These are phyloP conservation scores for Cabera pusaria DNA, from an alignment of 2,888 invertebrate genomes.

Conservation along the genomic window DNA sequence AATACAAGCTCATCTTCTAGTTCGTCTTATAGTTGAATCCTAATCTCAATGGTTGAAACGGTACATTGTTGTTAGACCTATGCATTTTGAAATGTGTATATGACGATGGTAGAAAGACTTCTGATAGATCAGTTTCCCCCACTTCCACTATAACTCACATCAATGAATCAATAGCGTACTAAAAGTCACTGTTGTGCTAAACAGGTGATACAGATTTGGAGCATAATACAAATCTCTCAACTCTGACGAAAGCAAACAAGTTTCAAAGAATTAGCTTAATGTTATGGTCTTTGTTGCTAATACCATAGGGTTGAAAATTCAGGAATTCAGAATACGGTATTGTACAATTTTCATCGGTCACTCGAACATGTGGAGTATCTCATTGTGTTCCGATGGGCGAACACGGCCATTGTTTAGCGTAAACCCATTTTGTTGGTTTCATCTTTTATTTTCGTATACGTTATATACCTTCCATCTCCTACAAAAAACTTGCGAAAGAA, in stretches of 20 bases:
- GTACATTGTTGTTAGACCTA: too few species aligned
- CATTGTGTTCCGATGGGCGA: slow-evolving; percentile 65
- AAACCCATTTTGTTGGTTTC: slow-evolving; percentile 50
- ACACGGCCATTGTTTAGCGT: slow-evolving; percentile 54
- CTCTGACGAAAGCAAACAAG: slow-evolving; percentile 21
- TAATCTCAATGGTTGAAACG: too few species aligned
- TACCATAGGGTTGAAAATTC: slow-evolving; percentile 16
- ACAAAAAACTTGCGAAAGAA: slow-evolving; percentile 21
- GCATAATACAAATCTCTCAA: slow-evolving; percentile 40
- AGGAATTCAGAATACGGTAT: slow-evolving; percentile 20
- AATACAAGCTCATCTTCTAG: too few species aligned
- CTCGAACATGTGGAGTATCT: slow-evolving; percentile 61
- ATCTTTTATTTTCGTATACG: slow-evolving; percentile 46
- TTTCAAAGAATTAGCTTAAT: slow-evolving; percentile 13
- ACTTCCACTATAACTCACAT: too few species aligned
- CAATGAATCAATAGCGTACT: slow-evolving; percentile 29
- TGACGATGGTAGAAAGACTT: too few species aligned
- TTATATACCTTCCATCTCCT: slow-evolving; percentile 16
- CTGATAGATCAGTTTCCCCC: too few species aligned
- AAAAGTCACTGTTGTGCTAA: slow-evolving; percentile 43
- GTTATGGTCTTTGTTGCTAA: slow-evolving; percentile 12
- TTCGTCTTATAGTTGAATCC: too few species aligned
- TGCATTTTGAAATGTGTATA: too few species aligned
- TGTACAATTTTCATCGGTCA: slow-evolving; percentile 35
- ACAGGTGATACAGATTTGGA: slow-evolving; percentile 49